phyloP scores from a whole-genome alignment of 2,888 invertebrate species.

The Pomacea canaliculata region DNA sequence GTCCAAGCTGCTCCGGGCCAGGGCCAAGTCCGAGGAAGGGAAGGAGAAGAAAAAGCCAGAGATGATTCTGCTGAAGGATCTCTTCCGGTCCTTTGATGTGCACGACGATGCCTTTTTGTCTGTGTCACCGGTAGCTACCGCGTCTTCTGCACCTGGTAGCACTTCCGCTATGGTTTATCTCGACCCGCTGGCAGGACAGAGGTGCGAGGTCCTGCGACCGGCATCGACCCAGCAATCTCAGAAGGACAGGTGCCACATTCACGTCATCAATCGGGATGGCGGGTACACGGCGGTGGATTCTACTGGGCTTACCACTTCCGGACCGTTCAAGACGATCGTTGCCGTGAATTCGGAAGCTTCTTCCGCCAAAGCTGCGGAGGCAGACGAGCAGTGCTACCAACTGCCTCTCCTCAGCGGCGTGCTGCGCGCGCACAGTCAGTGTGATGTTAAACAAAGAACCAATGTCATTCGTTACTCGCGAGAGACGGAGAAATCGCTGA shows the following conservation, averaged over 20 bases:
- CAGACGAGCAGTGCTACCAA: constrained; percentile 16
- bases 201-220: constrained; percentile 8
- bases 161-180: neutral
- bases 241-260: too few relatives aligned
- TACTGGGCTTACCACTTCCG: neutral
- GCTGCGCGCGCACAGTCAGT: constrained; percentile 12
- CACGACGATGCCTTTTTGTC: constrained; percentile 1
- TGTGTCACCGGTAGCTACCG: neutral
- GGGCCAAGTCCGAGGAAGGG: constrained; percentile 23
- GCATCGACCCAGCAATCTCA: neutral
- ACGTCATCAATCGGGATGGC: neutral
- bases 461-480: constrained; percentile 2
- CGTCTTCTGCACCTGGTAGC: constrained; percentile 8
- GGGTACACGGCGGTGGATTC: neutral
- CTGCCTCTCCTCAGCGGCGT: constrained; percentile 19
- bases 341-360: neutral
- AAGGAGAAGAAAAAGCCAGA: constrained; percentile 21
- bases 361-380: neutral
- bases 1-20: constrained; percentile 20
- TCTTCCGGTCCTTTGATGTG: constrained; percentile 21
- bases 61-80: constrained; percentile 24
- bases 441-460: constrained; percentile 13
- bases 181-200: constrained; percentile 16
- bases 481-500: constrained; percentile 18
- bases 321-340: neutral